phyloP scores from a whole-genome alignment of 1,140 invertebrate genomes.

The Pristionchus pacificus region DNA sequence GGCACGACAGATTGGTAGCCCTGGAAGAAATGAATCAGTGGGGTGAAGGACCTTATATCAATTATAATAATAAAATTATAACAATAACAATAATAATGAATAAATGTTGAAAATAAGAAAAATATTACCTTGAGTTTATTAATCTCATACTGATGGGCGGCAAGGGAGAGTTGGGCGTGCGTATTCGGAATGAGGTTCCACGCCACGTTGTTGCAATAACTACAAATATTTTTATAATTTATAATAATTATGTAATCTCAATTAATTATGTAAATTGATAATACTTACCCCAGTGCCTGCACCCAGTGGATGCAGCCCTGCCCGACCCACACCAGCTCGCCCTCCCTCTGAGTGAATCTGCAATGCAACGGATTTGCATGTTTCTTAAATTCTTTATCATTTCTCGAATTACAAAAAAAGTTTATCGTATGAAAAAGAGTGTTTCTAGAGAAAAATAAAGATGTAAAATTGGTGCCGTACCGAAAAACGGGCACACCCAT shows the following conservation, averaged over 20 bases:
- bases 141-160: conserved; percentile 95
- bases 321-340: conserved; percentile 98
- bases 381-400: too few relatives aligned
- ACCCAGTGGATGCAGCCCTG: conserved; percentile 95
- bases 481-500: conserved; percentile 94
- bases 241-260: neutral
- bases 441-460: neutral
- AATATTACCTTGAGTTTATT: conserved; percentile 69
- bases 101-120: neutral
- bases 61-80: too few relatives aligned
- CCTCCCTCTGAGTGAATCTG: conserved; percentile 86
- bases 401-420: neutral
- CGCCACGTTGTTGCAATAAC: conserved; percentile 79
- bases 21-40: conserved; percentile 56
- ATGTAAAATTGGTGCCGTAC: neutral
- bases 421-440: too few relatives aligned
- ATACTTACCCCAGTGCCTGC: conserved; percentile 72
- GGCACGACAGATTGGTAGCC: conserved; percentile 95
- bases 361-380: too few relatives aligned
- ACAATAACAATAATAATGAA: too few relatives aligned
- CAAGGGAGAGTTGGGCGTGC: conserved; percentile 85
- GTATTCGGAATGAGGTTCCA: conserved; percentile 99
- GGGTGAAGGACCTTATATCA: neutral
- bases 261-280: neutral
- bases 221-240: too few relatives aligned